Evolutionary conservation across 2,797 vertebrate genomes (phyloP), one percentile per base, ranked within the genome.

Genomic region (Lepidocolaptes lacrymiger): DNA sequence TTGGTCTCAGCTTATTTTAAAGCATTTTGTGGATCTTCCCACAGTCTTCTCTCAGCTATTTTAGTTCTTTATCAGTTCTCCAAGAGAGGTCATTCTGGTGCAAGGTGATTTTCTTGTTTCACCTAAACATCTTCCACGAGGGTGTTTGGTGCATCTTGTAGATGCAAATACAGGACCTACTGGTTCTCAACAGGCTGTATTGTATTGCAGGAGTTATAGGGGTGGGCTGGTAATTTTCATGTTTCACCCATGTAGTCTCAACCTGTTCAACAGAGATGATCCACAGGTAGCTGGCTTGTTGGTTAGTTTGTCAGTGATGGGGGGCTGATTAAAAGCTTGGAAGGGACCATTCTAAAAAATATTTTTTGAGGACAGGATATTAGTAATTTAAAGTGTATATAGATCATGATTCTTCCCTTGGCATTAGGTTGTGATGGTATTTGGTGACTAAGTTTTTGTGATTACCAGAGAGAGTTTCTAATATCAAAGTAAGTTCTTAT

Each of bases 121-220:
- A 48, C 32, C 4, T 62, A 11, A 0, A 0, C 14, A 8, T 51
- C n/a, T 68, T 52, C 43, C 17, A 9, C 36, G 17, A 46, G 9
- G 55, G 13, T 26, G 46, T 56, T 34, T 49, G 15, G 24, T 49
- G 21, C 15, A 34, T 43, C 63, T 61, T 48, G 14, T 22, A 61
- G 76, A 44, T n/a, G 7, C 8, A 46, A 68, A n/a, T 20, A 10
- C 24, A 44, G 54, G 48, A 32, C 22, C 19, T 55, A 2, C 16
- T 44, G 8, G 7, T 54, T 66, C 43, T 52, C 21, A 24, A 19
- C 10, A 10, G 27, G 6, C 14, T 27, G 12, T 22, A 10, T 51
- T 36, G 19, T 62, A 16, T 19, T n/a, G 56, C 27, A 23, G 15
- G 21, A 54, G 23, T 27, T 49, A 36, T 2, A 36, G 26, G 44